A percentile compares a stretch with the other conserved stretches of the same genome.
phyloP scores from a whole-genome alignment of 2,113 vertebrate species.

The Mirza zaza region DNA sequence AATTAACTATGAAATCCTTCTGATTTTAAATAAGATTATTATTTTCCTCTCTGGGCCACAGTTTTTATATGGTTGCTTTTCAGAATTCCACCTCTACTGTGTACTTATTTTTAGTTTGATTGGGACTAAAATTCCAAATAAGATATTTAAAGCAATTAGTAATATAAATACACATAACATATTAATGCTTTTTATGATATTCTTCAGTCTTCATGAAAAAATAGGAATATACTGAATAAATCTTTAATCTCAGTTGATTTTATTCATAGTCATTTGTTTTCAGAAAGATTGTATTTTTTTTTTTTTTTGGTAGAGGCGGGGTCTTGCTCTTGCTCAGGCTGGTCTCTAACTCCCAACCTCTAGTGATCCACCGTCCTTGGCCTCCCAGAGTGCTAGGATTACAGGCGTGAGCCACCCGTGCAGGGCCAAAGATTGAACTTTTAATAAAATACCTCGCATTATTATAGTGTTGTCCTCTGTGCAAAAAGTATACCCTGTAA shows the following conservation, averaged over 20 bases:
- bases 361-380: too few relatives aligned
- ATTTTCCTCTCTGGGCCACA: neutral
- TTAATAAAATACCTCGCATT: neutral
- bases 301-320: too few relatives aligned
- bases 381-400: too few relatives aligned
- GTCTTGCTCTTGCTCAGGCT: too few relatives aligned
- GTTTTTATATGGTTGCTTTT: neutral
- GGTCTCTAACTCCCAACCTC: too few relatives aligned
- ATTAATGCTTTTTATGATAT: neutral
- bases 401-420: too few relatives aligned
- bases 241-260: neutral
- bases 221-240: neutral
- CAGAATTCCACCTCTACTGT: neutral
- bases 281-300: neutral
- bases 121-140: neutral
- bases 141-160: constrained; percentile 43
- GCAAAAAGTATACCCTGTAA: neutral
- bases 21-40: constrained; percentile 24
- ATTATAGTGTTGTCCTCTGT: neutral
- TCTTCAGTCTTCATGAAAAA: neutral
- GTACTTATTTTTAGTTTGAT: constrained; percentile 4
- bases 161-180: constrained; percentile 25
- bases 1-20: neutral
- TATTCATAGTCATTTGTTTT: constrained; percentile 27
- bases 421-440: neutral